These are phyloP conservation scores for Metaphire vulgaris DNA, from an alignment of 1,140 invertebrate genomes.

Conservation along the genomic window DNA sequence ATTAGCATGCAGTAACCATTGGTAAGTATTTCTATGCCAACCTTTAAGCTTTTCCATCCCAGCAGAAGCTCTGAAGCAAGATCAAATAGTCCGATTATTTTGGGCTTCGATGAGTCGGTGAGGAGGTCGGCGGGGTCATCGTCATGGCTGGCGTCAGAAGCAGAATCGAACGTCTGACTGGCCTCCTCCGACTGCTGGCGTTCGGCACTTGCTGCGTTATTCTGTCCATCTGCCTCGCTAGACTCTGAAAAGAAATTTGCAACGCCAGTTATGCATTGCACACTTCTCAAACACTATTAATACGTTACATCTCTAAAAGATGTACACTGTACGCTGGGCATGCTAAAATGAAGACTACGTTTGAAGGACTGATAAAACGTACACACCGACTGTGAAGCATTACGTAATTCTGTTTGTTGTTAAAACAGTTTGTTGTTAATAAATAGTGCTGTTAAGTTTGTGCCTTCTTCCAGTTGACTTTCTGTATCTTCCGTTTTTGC, in stretches of 20 bases:
- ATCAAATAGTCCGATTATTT: slow-evolving; percentile 38
- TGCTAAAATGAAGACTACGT: no score
- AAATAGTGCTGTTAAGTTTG: no score
- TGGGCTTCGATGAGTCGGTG: background rate
- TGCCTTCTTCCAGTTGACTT: background rate
- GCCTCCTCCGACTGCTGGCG: background rate
- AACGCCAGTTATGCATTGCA: no score
- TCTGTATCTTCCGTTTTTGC: background rate
- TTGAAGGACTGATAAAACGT: no score
- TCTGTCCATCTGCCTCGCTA: background rate
- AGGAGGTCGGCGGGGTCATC: background rate
- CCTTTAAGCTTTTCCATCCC: slow-evolving; percentile 70
- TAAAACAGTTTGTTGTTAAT: no score
- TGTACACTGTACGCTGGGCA: no score
- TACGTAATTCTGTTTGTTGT: no score
- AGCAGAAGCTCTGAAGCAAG: slow-evolving; percentile 63
- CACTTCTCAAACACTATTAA: no score
- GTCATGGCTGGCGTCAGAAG: background rate
- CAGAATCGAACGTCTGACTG: slow-evolving; percentile 5
- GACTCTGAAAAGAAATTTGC: background rate
- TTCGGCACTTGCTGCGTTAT: background rate
- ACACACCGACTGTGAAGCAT: no score
- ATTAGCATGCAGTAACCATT: no score
- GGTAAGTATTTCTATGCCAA: no score
- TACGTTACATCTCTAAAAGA: no score